Conservation (phyloP, 2,797 vertebrate genomes). For the Phrynocephalus guinanensis region DNA sequence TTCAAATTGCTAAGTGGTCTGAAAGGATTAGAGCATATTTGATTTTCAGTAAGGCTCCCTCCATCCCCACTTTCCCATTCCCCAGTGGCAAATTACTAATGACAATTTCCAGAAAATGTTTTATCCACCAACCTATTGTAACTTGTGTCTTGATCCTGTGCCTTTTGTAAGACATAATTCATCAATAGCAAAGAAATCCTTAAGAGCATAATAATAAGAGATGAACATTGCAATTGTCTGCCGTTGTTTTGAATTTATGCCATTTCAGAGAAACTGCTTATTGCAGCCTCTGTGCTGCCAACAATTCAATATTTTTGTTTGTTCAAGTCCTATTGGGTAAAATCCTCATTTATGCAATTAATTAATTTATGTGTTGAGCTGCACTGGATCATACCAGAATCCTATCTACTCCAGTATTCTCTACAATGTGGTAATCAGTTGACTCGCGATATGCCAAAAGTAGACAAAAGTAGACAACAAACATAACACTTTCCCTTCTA, state of each 20-base stretch:
- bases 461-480: no score
- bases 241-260: constrained; percentile 43
- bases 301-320: constrained; percentile 12
- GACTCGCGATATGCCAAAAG: no score
- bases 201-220: constrained; percentile 30
- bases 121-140: constrained; percentile 28
- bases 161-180: background rate
- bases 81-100: constrained; percentile 1
- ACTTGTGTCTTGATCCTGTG: constrained; percentile 42
- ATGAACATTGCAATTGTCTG: constrained; percentile 28
- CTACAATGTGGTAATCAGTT: no score
- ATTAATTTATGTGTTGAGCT: background rate
- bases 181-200: constrained; percentile 43
- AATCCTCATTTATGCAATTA: background rate
- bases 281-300: constrained; percentile 21
- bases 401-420: no score
- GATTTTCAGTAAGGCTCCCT: constrained; percentile 43
- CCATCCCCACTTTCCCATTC: constrained; percentile 32
- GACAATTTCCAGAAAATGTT: constrained; percentile 35
- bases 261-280: constrained; percentile 39
- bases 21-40: constrained; percentile 14
- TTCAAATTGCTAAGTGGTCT: constrained; percentile 37
- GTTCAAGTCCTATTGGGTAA: background rate
- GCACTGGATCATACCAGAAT: no score
- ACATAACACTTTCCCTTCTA: no score